Percentiles rank a stretch among this genome's conserved stretches.
Conservation (phyloP, 2,797 vertebrate species). For the Etheostoma nigrum region DNA sequence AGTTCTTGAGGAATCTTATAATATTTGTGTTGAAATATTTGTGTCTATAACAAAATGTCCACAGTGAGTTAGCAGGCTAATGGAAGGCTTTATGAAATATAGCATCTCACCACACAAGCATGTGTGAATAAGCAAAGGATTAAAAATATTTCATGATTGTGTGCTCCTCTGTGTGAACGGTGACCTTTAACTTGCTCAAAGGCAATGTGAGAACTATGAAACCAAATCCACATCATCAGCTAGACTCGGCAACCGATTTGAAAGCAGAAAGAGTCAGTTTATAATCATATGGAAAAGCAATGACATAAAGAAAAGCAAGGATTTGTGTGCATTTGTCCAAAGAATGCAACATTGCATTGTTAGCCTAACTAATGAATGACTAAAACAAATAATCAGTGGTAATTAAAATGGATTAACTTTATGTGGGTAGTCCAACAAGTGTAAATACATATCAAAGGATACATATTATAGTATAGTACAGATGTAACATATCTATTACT, state of each 20-base stretch:
- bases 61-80: background rate
- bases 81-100: background rate
- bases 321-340: background rate
- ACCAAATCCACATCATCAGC: background rate
- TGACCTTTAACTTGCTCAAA: slow-evolving; percentile 8
- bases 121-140: background rate
- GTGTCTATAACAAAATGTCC: background rate
- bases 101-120: background rate
- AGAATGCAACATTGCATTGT: background rate
- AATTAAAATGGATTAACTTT: background rate
- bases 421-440: background rate
- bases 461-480: background rate
- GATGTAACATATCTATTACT: background rate
- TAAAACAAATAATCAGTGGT: background rate
- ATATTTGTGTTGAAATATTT: background rate
- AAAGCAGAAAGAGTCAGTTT: background rate
- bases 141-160: background rate
- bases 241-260: background rate
- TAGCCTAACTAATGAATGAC: background rate
- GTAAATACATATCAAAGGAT: no score
- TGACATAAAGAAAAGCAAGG: background rate
- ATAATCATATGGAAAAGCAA: background rate
- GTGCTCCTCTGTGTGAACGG: background rate
- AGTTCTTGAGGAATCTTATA: slow-evolving; percentile 16
- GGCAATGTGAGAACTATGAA: background rate